Base-by-base conservation (phyloP, 2,888 invertebrate genomes). In the Archips crataeganus region DNA sequence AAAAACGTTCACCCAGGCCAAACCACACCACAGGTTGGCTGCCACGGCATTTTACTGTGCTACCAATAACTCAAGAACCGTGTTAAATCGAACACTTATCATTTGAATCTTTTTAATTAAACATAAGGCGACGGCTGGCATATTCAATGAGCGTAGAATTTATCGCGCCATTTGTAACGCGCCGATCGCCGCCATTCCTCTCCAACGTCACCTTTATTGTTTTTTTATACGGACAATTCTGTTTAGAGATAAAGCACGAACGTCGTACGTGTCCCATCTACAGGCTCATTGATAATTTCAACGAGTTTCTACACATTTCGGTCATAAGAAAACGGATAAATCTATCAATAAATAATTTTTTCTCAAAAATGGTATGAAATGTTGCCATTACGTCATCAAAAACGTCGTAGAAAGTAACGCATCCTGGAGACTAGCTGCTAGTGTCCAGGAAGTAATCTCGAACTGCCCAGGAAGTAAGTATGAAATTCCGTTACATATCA, bases 71-170 rank as follows among this genome's bases (percentile, higher is more conserved):
- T 54, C 54, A 5, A 15, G 23, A 9, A 15, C n/a, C 15, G 39
- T 54, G 54, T 45, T 62, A 51, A 61, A 63, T 47, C 51, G 42
- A 63, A 59, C 67, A 68, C 72, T 73, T 59, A 73, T 73, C 72
- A 73, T 73, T 73, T 73, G 32, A 68, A 68, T 23, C 4, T 15
- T 69, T 74, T 74, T 74, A 74, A 74, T 74, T 74, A 74, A 74
- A 74, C 11, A 23, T 10, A 34, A 36, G 57, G 51, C 49, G 65
- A 23, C 57, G 57, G 68, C 11, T 34, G 63, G 73, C 69, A 65
- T 69, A 69, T 57, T 51, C 57, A 68, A 67, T 51, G 73, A 39
- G 73, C 32, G 15, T 34, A 8, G 65, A 60, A 72, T 72, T 68
- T 63, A 73, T 68, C n/a, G 42, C 42, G 51, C 64, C 64, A 74